Evolutionary conservation across 2,888 invertebrate genomes (phyloP).

Genomic region (Panorpa germanica): DNA sequence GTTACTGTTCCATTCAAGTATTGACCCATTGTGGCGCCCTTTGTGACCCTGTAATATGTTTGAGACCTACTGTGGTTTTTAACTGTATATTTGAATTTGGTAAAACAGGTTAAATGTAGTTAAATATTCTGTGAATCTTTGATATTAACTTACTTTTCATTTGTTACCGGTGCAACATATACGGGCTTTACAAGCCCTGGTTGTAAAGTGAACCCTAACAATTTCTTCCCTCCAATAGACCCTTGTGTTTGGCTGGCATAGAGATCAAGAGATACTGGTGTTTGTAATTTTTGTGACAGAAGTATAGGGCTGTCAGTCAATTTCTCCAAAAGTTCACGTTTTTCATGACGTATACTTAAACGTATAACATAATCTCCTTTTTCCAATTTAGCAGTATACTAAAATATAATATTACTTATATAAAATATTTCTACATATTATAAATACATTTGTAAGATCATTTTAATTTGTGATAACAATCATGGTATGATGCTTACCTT

Average conservation of each 20-base stretch:
- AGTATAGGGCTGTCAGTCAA: conserved; percentile 60
- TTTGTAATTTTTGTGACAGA: conserved; percentile 56
- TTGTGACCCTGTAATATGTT: conserved; percentile 16
- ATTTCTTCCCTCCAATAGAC: conserved; percentile 66
- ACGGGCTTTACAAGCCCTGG: conserved; percentile 47
- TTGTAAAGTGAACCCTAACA: conserved; percentile 33
- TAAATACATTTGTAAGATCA: background rate
- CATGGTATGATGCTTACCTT: conserved; percentile 36
- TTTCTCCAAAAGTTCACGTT: conserved; percentile 65
- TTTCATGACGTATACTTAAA: conserved; percentile 82
- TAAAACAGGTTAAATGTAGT: conserved; percentile 7
- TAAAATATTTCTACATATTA: no score
- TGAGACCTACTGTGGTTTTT: conserved; percentile 5
- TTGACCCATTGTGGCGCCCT: conserved; percentile 18
- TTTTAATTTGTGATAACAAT: conserved; percentile 5
- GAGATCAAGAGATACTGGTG: conserved; percentile 54
- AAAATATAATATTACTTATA: conserved; percentile 17
- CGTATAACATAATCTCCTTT: conserved; percentile 87
- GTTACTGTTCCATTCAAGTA: conserved; percentile 50
- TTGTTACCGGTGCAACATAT: conserved; percentile 56
- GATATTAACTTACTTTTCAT: conserved; percentile 57
- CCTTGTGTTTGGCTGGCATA: conserved; percentile 30
- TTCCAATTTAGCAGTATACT: conserved; percentile 77
- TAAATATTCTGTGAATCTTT: conserved; percentile 8
- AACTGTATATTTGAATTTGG: background rate